Evolutionary conservation across 2,797 vertebrate genomes (phyloP).

Genomic region (Tinamus major): DNA sequence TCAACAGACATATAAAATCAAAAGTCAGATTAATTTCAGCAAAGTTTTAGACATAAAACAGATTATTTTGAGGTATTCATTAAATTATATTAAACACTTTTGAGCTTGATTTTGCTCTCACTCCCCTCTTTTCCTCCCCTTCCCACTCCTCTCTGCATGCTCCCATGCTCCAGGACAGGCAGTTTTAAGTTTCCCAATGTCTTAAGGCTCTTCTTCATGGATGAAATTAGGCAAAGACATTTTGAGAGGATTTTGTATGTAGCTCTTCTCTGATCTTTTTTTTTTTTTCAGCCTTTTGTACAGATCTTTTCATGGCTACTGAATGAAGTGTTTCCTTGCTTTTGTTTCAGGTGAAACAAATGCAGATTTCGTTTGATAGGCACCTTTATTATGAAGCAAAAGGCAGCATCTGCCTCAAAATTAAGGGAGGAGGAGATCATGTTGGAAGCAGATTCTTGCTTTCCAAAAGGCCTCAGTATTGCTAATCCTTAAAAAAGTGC

Average conservation of each 20-base stretch:
- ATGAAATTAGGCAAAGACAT: neutral
- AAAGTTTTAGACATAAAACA: neutral
- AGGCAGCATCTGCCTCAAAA: neutral
- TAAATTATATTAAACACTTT: neutral
- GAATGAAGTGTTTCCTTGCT: slow-evolving; percentile 3
- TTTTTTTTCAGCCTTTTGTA: neutral
- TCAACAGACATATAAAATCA: neutral
- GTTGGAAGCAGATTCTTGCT: neutral
- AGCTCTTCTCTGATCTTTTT: neutral
- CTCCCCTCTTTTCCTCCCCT: too few species aligned
- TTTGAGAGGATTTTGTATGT: neutral
- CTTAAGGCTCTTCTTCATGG: neutral
- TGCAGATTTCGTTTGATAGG: neutral
- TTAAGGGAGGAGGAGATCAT: neutral
- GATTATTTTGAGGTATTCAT: neutral
- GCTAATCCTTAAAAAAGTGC: neutral
- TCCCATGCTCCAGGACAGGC: neutral
- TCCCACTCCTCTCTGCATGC: neutral
- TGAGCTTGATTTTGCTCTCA: neutral
- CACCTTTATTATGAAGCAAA: neutral
- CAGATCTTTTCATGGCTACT: neutral
- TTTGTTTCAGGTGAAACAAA: slow-evolving; percentile 41
- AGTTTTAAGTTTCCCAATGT: neutral
- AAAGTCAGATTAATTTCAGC: neutral
- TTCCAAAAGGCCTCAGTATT: neutral